Evolutionary conservation across 1,140 invertebrate species (phyloP), one percentile per base, ranked within the genome.

Genomic region (Drosophila biarmipes): DNA sequence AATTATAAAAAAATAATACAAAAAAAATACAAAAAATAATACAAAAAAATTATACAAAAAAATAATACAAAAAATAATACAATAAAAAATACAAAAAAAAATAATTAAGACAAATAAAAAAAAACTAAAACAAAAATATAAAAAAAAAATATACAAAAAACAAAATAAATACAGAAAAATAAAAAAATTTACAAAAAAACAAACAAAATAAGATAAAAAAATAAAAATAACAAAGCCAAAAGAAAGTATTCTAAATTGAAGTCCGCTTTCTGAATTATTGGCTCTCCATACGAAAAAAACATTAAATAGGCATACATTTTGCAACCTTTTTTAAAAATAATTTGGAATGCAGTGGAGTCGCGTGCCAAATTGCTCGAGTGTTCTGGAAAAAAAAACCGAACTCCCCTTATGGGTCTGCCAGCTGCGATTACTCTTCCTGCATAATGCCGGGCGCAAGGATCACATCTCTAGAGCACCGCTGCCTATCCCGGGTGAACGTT

Each of bases 381-480:
- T 5, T 21, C 17, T 55, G 34, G 7, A 14, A 49, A 14, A 14
- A 14, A 6, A 17, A 29, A 11, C 46, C 8, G 29, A 12, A 6
- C 58, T 46, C 64, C 43, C 15, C 38, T 49, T 57, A 52, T 58
- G 64, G 63, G 29, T 52, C 38, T 38, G 12, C 24, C 35, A 64
- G 63, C 27, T 43, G 27, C 58, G 15, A 67, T 45, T 59, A 63
- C 43, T 59, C 27, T 43, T 17, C n/a, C 19, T 58, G 52, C 54
- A 59, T 58, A 42, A 59, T 57, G 15, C 37, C 35, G 1, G 21
- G n/a, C 27, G 11, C 15, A 34, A 46, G 35, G 55, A 64, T 46
- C 43, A 27, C 67, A 69, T 69, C 67, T 69, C 67, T 69, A 69
- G 73, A 52, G 73, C 58, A 51, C 31, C 6, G 45, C 63, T 67